These are phyloP conservation scores for Acanthis flammea DNA, from an alignment of 2,797 vertebrate genomes.

Conservation along the genomic window DNA sequence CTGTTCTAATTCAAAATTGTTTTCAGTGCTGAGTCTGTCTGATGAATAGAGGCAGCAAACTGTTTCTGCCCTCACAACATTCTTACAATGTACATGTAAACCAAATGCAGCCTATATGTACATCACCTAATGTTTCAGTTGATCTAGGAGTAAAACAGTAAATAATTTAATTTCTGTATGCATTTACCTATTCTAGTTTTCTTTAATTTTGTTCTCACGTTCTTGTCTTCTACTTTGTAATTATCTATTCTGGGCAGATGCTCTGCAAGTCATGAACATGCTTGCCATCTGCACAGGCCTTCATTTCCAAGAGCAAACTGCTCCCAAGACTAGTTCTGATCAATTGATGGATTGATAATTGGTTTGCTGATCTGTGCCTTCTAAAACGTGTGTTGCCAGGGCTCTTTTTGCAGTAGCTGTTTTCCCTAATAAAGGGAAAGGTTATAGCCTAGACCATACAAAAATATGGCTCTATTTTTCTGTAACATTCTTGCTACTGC, in stretches of 20 bases:
- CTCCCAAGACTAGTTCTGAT: conserved; percentile 56
- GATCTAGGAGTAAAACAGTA: neutral
- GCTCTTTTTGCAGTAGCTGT: neutral
- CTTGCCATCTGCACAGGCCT: conserved; percentile 44
- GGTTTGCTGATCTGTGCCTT: conserved; percentile 16
- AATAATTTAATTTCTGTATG: neutral
- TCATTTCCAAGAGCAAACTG: conserved; percentile 53
- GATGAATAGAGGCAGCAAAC: neutral
- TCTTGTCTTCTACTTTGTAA: conserved; percentile 14
- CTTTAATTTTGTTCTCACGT: neutral
- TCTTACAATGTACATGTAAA: neutral
- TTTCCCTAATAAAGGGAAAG: neutral
- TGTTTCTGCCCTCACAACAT: neutral
- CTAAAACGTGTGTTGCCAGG: neutral
- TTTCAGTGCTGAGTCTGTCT: neutral
- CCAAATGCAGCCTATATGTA: neutral
- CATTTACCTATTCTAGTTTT: neutral
- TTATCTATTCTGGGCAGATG: conserved; percentile 64
- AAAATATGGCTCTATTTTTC: neutral
- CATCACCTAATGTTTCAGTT: neutral
- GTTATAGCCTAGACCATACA: neutral
- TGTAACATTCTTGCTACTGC: neutral
- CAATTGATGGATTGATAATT: conserved; percentile 57
- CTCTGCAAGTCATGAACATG: conserved; percentile 33
- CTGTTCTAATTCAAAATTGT: neutral